Base-by-base conservation (phyloP, 2,888 invertebrate species). In the Asteroscopus sphinx region DNA sequence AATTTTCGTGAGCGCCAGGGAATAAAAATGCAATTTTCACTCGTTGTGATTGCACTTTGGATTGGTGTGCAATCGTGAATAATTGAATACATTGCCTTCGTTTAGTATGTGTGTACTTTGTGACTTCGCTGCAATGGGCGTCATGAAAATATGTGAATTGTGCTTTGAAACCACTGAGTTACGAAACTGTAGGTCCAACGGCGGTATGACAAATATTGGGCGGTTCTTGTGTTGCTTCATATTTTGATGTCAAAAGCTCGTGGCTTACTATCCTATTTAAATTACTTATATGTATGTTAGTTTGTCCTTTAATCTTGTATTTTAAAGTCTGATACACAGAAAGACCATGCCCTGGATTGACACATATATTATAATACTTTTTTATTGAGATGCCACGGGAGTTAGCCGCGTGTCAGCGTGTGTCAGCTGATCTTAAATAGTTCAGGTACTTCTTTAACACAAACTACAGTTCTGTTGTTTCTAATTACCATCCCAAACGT, bases 21-120 rank as follows among this genome's bases (percentile, higher is more conserved):
- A 84, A 86, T 88, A 89, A 90, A 89, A 90, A 90, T 87, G 87
- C 86, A 88, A 88, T 90, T 88, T 86, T 83, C 82, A 70, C 71
- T 65, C 75, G 79, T 73, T 76, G 81, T 84, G 86, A 88, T 87
- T 86, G 87, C 84, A 80, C 79, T 85, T 83, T 80, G 82, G 76
- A 84, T 84, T 83, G 80, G 73, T 73, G 76, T 75, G 69, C 81
- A 73, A 84, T 83, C 78, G 74, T 86, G 82, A 87, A 89, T 88
- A 85, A 87, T 87, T 88, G 85, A 88, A 88, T 82, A 79, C 75
- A 83, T 81, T 82, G 82, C 79, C 76, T 81, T 81, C 76, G 79
- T 81, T 81, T 81, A 81, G 76, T 76, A 62, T 73, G 45, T 59
- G 37, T 66, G 65, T 49, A 47, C 44, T 67, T 65, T 69, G 37